Percentiles rank a stretch among this genome's conserved stretches.
Evolutionary conservation across 2,888 invertebrate genomes (phyloP).

Genomic region (Oligia latruncula): DNA sequence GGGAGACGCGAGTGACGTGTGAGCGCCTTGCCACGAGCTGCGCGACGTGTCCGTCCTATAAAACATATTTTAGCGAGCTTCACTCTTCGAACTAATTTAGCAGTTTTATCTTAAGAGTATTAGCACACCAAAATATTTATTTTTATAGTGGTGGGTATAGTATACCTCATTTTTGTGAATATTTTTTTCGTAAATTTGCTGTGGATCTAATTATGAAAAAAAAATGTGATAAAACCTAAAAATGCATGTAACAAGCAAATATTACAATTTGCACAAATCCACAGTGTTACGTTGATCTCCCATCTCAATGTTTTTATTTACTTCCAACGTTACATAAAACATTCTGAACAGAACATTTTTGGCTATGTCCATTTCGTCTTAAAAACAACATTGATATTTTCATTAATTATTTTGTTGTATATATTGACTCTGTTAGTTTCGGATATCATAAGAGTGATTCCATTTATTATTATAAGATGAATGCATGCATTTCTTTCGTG

Average conservation of each 20-base stretch:
- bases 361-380: constrained; percentile 57
- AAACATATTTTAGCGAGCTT: constrained; percentile 65
- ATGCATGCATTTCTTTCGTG: constrained; percentile 89
- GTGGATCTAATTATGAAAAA: constrained; percentile 70
- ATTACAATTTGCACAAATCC: constrained; percentile 57
- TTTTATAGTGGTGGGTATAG: constrained; percentile 79
- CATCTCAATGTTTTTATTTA: constrained; percentile 62
- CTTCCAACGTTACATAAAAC: constrained; percentile 51
- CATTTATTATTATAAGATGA: constrained; percentile 88
- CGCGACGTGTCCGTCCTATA: constrained; percentile 64
- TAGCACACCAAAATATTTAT: constrained; percentile 88
- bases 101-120: constrained; percentile 84
- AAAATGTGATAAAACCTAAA: constrained; percentile 71
- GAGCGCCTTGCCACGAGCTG: constrained; percentile 59
- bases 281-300: constrained; percentile 71
- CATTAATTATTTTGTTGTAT: constrained; percentile 78
- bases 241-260: constrained; percentile 51
- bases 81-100: constrained; percentile 74
- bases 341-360: constrained; percentile 61
- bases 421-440: constrained; percentile 85
- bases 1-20: constrained; percentile 9
- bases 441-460: constrained; percentile 87
- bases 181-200: constrained; percentile 70
- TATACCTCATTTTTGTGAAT: constrained; percentile 73
- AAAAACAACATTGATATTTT: constrained; percentile 56